Percentiles rank a stretch among this genome's conserved stretches.
These are phyloP conservation scores for Triplophysa bombifrons DNA, from an alignment of 2,797 vertebrate genomes.

Conservation along the genomic window DNA sequence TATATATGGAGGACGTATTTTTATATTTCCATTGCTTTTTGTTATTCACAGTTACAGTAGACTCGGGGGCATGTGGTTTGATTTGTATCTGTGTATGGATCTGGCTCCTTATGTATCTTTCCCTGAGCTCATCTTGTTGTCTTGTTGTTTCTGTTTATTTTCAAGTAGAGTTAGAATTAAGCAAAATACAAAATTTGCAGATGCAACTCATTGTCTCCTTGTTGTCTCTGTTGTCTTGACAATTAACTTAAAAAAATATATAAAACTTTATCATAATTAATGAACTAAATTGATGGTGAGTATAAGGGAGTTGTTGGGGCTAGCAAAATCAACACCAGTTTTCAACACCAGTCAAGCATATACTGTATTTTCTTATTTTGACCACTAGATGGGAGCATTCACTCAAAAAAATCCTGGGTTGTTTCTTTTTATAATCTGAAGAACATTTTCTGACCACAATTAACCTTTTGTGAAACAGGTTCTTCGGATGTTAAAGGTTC, in stretches of 20 bases:
- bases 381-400: slow-evolving; percentile 42
- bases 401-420: neutral
- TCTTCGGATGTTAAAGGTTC: too few species aligned
- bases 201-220: slow-evolving; percentile 55
- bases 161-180: slow-evolving; percentile 62
- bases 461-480: too few species aligned
- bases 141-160: slow-evolving; percentile 54
- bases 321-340: neutral
- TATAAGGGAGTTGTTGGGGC: neutral
- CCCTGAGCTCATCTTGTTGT: slow-evolving; percentile 37
- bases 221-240: slow-evolving; percentile 26
- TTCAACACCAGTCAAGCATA: neutral
- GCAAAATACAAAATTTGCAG: slow-evolving; percentile 67
- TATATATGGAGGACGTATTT: slow-evolving; percentile 66
- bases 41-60: slow-evolving; percentile 47
- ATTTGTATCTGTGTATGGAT: slow-evolving; percentile 53
- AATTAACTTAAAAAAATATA: neutral
- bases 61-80: slow-evolving; percentile 46
- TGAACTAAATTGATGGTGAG: neutral
- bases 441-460: too few species aligned
- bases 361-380: neutral
- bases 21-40: slow-evolving; percentile 62
- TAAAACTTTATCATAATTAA: neutral
- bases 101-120: slow-evolving; percentile 53
- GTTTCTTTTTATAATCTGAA: too few species aligned